Conservation (phyloP, 2,888 invertebrate genomes). For the Drosophila engyochracea region DNA sequence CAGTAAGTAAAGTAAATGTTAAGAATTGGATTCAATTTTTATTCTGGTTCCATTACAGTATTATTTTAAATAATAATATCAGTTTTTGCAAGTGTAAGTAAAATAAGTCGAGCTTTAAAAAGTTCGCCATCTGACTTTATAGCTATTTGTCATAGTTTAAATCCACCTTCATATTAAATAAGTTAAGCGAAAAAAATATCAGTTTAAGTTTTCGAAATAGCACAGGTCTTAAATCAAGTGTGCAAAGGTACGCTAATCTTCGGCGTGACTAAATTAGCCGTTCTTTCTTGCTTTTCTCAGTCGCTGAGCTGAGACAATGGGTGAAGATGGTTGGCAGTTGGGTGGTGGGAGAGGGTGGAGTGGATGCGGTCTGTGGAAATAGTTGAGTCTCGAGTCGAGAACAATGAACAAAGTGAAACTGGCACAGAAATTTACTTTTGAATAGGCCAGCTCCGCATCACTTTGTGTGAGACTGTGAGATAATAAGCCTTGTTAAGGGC, state of each 20-base stretch:
- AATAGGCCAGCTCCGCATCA: constrained; percentile 29
- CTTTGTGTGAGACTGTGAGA: constrained; percentile 34
- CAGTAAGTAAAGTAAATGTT: neutral
- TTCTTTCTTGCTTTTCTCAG: neutral
- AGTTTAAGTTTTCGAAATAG: neutral
- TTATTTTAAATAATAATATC: neutral
- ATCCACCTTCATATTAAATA: neutral
- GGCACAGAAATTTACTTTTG: constrained; percentile 53
- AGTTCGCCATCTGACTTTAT: neutral
- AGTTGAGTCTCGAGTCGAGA: constrained; percentile 35
- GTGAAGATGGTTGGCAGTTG: neutral
- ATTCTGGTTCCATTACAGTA: neutral
- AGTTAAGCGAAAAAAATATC: neutral
- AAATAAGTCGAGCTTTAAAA: neutral
- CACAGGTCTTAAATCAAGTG: neutral
- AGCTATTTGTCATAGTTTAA: neutral
- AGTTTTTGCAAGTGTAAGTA: neutral
- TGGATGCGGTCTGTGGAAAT: constrained; percentile 13
- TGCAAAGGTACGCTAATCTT: neutral
- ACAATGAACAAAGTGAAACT: constrained; percentile 70
- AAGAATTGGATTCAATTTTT: neutral
- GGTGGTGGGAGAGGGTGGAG: neutral
- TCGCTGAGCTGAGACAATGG: constrained; percentile 20
- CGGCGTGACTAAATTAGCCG: neutral
- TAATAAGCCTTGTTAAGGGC: constrained; percentile 53